Conservation (phyloP, 64 coral and sea anemone species). For the Trachythela sp. region DNA sequence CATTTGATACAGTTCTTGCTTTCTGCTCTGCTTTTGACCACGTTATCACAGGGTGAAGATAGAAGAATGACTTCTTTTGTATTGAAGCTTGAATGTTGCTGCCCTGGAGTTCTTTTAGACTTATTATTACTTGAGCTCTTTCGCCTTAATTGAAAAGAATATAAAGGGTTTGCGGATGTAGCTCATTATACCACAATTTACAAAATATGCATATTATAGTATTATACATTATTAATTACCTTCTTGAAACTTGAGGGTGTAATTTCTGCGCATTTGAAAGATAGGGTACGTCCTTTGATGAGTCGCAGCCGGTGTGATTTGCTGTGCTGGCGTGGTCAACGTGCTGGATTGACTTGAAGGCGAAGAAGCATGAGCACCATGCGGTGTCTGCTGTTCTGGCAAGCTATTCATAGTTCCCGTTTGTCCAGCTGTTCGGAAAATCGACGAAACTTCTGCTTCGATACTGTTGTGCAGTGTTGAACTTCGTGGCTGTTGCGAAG, state of each 20-base stretch:
- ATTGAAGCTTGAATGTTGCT: neutral
- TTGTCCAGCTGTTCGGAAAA: neutral
- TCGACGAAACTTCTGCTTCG: neutral
- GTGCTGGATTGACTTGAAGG: neutral
- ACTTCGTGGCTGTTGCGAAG: neutral
- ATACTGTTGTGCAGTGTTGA: neutral
- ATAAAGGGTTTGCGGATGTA: neutral
- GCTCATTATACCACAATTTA: neutral
- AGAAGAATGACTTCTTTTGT: neutral
- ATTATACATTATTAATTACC: neutral
- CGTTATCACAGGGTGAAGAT: neutral
- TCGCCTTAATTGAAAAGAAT: neutral
- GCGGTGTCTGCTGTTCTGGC: neutral
- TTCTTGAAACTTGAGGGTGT: neutral
- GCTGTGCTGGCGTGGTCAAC: neutral
- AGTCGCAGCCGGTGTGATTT: neutral
- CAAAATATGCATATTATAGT: neutral
- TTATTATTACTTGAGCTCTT: neutral
- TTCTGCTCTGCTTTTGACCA: neutral
- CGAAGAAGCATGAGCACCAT: neutral
- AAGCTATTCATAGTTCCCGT: neutral
- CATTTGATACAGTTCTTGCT: neutral
- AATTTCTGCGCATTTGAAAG: neutral
- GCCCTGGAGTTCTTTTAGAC: neutral
- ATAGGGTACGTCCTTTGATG: neutral